Base-by-base conservation (phyloP, 2,888 invertebrate species). In the Erebia ligea region DNA sequence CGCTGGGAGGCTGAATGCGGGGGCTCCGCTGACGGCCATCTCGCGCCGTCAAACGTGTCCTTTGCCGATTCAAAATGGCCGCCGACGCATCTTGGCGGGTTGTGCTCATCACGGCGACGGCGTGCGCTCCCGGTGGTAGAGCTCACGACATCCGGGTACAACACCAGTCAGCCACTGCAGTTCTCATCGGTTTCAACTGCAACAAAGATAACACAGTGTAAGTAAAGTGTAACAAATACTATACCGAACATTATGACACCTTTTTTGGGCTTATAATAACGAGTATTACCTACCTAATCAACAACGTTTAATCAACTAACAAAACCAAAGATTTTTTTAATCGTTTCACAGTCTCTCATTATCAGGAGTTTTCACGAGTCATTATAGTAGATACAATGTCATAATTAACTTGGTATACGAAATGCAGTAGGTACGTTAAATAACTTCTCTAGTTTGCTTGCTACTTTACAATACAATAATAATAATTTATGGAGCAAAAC, bases 61-160 rank as follows among this genome's bases (percentile, higher is more conserved):
- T 89, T 87, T 88, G 86, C 87, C 91, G 89, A 88, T 88, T 93
- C 89, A 92, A 86, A 90, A 86, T 89, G 92, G 92, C 92, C 92
- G 92, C 91, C 90, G 89, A 89, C 90, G 89, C 92, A 91, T 91
- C 80, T 82, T 90, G 88, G 91, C 92, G 91, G 91, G 91, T 89
- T 92, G 89, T 92, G 91, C 87, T 93, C 92, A 93, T 93, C 93
- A 92, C 93, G 92, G 84, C 91, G 90, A 88, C 86, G 90, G 86
- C 87, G 87, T 82, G 87, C 84, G 86, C 87, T 85, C 86, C 82
- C 82, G 78, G 82, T 79, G 84, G 78, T 79, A 85, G 87, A 90
- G 88, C 90, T 92, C 89, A 92, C 91, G 92, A 87, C 91, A 87
- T 86, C 84, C 86, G 91, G 81, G 82, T 83, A 78, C 80, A 79